phyloP scores from a whole-genome alignment of 1,140 invertebrate genomes.

The Musca domestica region DNA sequence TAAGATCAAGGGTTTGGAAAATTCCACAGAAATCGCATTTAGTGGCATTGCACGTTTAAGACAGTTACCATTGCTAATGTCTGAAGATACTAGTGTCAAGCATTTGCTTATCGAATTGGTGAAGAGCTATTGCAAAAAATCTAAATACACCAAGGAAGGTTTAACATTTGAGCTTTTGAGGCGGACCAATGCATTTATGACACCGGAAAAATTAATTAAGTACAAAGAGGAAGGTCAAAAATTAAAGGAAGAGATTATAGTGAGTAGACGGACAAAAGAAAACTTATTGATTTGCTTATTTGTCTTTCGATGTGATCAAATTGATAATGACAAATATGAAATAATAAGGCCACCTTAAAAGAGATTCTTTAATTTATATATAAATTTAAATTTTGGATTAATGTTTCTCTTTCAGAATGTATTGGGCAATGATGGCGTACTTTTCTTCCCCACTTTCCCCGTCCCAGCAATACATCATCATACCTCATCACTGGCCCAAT shows the following conservation, averaged over 20 bases:
- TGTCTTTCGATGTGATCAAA: too few species aligned
- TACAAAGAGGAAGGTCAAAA: constrained; percentile 30
- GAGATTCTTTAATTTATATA: too few species aligned
- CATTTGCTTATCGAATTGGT: constrained; percentile 30
- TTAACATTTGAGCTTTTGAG: constrained; percentile 42
- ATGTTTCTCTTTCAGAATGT: constrained; percentile 51
- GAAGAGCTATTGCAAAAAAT: constrained; percentile 28
- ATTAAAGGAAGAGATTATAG: constrained; percentile 33
- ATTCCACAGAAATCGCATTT: constrained; percentile 40
- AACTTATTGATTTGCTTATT: too few species aligned
- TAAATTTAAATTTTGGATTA: too few species aligned
- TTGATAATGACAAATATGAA: too few species aligned
- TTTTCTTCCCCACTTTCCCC: constrained; percentile 74
- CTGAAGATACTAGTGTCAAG: neutral
- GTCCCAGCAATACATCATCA: constrained; percentile 64
- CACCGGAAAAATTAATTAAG: constrained; percentile 16
- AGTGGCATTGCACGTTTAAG: constrained; percentile 29
- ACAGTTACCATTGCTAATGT: constrained; percentile 33
- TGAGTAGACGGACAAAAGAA: too few species aligned
- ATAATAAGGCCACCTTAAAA: too few species aligned
- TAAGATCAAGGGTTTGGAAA: constrained; percentile 27
- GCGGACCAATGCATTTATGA: constrained; percentile 38
- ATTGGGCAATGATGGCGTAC: constrained; percentile 66
- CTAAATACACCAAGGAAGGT: constrained; percentile 36
- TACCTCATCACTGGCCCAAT: constrained; percentile 59